Conservation (phyloP, 2,888 invertebrate species). For the Anarsia innoxiella region DNA sequence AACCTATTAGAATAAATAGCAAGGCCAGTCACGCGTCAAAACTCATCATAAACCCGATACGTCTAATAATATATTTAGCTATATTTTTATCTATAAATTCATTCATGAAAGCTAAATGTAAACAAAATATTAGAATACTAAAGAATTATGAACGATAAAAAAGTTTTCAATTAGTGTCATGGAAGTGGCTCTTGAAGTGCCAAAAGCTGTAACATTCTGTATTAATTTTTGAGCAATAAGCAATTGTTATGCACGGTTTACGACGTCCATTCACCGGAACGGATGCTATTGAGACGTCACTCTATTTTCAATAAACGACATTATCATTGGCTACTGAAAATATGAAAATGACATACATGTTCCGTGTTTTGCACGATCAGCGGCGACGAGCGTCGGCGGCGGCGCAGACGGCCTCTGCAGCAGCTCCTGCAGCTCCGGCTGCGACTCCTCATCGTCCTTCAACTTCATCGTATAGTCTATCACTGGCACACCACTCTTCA, state of each 20-base stretch:
- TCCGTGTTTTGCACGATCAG: slow-evolving; percentile 38
- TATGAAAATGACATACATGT: slow-evolving; percentile 69
- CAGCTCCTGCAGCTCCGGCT: slow-evolving; percentile 60
- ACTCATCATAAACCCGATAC: neutral
- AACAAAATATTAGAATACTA: too few species aligned
- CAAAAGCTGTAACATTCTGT: slow-evolving; percentile 16
- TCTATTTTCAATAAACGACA: slow-evolving; percentile 24
- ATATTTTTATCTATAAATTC: too few species aligned
- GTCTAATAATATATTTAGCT: too few species aligned
- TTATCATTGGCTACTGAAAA: slow-evolving; percentile 21
- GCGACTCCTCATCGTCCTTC: slow-evolving; percentile 36
- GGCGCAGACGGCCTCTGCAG: slow-evolving; percentile 54
- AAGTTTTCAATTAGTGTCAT: slow-evolving; percentile 1
- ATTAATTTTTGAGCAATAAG: slow-evolving; percentile 32
- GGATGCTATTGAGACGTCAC: slow-evolving; percentile 48
- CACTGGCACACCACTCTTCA: slow-evolving; percentile 37
- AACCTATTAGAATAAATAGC: too few species aligned
- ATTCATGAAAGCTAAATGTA: too few species aligned
- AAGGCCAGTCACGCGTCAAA: slow-evolving; percentile 3
- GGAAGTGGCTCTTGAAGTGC: neutral
- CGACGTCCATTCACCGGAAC: slow-evolving; percentile 48
- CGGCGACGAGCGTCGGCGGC: too few species aligned
- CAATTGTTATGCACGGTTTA: slow-evolving; percentile 29
- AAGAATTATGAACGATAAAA: too few species aligned
- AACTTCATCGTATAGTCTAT: slow-evolving; percentile 45